Conservation (phyloP, 2,888 invertebrate species). For the Mythimna albipuncta region DNA sequence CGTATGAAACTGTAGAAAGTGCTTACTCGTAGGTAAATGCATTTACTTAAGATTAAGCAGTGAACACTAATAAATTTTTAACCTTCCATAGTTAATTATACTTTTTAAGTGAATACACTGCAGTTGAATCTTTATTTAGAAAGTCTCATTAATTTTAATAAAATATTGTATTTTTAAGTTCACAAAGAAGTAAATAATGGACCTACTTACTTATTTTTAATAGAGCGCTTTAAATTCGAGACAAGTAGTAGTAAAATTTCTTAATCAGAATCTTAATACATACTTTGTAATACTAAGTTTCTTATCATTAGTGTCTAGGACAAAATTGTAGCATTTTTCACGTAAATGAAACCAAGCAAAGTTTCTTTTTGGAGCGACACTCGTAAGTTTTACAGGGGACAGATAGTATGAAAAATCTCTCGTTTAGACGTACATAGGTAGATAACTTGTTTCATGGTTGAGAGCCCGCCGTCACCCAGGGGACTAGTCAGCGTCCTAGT, state of each 20-base stretch:
- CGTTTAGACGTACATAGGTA: conserved; percentile 31
- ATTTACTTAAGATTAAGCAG: neutral
- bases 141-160: conserved; percentile 8
- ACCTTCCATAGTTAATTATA: neutral
- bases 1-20: conserved; percentile 24
- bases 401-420: conserved; percentile 54
- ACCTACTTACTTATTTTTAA: conserved; percentile 17
- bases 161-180: neutral
- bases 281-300: conserved; percentile 25
- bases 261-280: conserved; percentile 17
- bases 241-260: conserved; percentile 4
- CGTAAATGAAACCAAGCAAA: conserved; percentile 36
- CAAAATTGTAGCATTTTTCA: conserved; percentile 41
- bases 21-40: neutral
- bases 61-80: conserved; percentile 19
- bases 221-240: conserved; percentile 17
- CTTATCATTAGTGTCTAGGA: conserved; percentile 13
- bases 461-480: neutral
- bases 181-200: conserved; percentile 10
- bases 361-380: conserved; percentile 26
- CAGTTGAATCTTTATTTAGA: conserved; percentile 22
- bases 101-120: neutral
- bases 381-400: conserved; percentile 19
- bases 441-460: conserved; percentile 69
- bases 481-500: conserved; percentile 6